Conservation (phyloP, 2,888 invertebrate species). For the Coecobrya sp. region DNA sequence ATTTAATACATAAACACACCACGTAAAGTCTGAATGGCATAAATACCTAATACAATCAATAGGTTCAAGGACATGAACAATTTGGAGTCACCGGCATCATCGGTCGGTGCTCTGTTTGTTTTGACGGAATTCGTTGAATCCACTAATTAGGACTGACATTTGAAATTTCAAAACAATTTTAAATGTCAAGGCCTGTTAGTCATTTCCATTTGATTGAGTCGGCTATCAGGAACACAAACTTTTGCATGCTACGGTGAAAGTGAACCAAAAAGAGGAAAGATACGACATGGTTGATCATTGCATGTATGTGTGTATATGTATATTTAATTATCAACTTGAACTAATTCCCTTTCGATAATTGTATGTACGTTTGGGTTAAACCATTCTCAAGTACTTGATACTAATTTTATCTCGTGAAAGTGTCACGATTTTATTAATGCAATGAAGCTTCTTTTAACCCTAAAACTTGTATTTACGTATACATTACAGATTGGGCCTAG, state of each 20-base stretch:
- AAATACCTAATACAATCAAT: too few relatives aligned
- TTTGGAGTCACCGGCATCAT: neutral
- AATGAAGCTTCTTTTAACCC: too few relatives aligned
- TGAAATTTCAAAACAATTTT: slow-evolving; percentile 1
- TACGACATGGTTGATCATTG: too few relatives aligned
- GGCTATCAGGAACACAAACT: neutral
- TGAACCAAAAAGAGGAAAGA: too few relatives aligned
- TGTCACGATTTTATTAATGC: neutral
- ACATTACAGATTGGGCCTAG: slow-evolving; percentile 92
- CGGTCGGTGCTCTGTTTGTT: slow-evolving; percentile 7
- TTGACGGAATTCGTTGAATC: slow-evolving; percentile 29
- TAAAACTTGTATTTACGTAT: neutral
- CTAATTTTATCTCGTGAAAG: neutral
- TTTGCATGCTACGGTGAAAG: too few relatives aligned
- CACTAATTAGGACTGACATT: slow-evolving; percentile 46
- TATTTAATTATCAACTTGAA: too few relatives aligned
- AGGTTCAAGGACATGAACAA: slow-evolving; percentile 1
- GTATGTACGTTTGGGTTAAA: too few relatives aligned
- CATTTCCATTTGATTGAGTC: neutral
- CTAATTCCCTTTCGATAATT: too few relatives aligned
- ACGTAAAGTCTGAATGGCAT: too few relatives aligned
- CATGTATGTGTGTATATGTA: too few relatives aligned
- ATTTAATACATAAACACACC: too few relatives aligned
- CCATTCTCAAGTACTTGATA: too few relatives aligned
- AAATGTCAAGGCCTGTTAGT: neutral